A percentile compares a stretch with the other conserved stretches of the same genome.
Evolutionary conservation across 1,140 invertebrate genomes (phyloP).

Genomic region (Metaphire vulgaris): DNA sequence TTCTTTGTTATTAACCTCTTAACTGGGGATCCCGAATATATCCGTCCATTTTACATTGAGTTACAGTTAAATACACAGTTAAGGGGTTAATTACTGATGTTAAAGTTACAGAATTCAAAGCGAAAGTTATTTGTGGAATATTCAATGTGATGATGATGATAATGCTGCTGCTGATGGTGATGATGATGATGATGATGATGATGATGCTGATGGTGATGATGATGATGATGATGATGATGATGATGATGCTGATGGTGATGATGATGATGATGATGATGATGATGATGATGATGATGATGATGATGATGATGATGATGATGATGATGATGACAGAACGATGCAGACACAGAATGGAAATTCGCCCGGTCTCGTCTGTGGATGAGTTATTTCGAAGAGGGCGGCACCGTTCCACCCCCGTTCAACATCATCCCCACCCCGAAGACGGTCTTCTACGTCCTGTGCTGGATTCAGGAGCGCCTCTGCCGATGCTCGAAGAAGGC

Average conservation of each 20-base stretch:
- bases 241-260: slow-evolving; percentile 27
- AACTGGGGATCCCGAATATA: too few species aligned
- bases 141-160: too few species aligned
- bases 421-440: too few species aligned
- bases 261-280: slow-evolving; percentile 31
- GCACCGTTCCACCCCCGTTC: slow-evolving; percentile 89
- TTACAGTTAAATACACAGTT: too few species aligned
- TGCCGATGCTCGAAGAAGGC: slow-evolving; percentile 44
- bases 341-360: slow-evolving; percentile 98
- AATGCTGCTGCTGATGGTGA: too few species aligned
- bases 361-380: slow-evolving; percentile 91
- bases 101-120: too few species aligned
- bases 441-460: slow-evolving; percentile 55
- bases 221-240: slow-evolving; percentile 10
- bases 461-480: slow-evolving; percentile 70
- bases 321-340: slow-evolving; percentile 69
- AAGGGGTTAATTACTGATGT: too few species aligned
- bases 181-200: neutral
- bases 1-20: too few species aligned
- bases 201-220: neutral
- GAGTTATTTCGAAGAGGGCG: slow-evolving; percentile 96
- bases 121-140: too few species aligned
- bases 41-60: too few species aligned
- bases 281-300: slow-evolving; percentile 32
- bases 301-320: slow-evolving; percentile 24